A percentile compares a stretch with the other conserved stretches of the same genome.
phyloP scores from a whole-genome alignment of 2,888 invertebrate genomes.

The Parochlus steinenii region DNA sequence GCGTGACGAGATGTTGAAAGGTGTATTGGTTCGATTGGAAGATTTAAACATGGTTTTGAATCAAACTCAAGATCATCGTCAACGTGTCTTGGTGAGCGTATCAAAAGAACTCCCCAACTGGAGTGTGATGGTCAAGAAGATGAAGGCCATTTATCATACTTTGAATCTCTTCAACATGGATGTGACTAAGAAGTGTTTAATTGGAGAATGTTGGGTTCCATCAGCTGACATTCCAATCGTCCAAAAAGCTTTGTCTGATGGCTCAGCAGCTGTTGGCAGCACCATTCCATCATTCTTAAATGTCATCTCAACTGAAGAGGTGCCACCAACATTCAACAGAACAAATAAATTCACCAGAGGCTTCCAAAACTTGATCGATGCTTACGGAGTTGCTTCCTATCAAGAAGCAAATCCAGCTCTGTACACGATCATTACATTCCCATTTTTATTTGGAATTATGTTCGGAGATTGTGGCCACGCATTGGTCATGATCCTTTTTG shows the following conservation, averaged over 20 bases:
- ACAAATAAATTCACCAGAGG: constrained; percentile 78
- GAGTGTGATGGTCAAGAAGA: constrained; percentile 79
- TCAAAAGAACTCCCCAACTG: constrained; percentile 80
- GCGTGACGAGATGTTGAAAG: constrained; percentile 76
- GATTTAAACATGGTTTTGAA: constrained; percentile 74
- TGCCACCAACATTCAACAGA: constrained; percentile 73
- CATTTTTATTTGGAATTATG: constrained; percentile 87
- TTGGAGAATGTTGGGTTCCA: constrained; percentile 75
- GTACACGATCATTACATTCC: constrained; percentile 73
- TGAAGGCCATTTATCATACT: constrained; percentile 85
- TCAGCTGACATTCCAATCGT: constrained; percentile 54
- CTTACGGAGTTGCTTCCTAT: constrained; percentile 78
- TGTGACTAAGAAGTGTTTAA: constrained; percentile 71
- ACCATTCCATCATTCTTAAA: constrained; percentile 82
- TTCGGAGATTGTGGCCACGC: constrained; percentile 86
- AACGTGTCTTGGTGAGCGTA: constrained; percentile 70
- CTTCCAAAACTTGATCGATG: constrained; percentile 77
- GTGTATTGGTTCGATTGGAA: constrained; percentile 76
- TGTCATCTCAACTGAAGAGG: constrained; percentile 54
- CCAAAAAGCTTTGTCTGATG: constrained; percentile 60
- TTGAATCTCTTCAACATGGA: constrained; percentile 78
- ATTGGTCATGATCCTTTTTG: constrained; percentile 59
- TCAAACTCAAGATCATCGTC: constrained; percentile 86
- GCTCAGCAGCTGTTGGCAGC: constrained; percentile 63
- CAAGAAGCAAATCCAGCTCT: constrained; percentile 75